Evolutionary conservation across 2,888 invertebrate genomes (phyloP).

Genomic region (Orthosia cruda): DNA sequence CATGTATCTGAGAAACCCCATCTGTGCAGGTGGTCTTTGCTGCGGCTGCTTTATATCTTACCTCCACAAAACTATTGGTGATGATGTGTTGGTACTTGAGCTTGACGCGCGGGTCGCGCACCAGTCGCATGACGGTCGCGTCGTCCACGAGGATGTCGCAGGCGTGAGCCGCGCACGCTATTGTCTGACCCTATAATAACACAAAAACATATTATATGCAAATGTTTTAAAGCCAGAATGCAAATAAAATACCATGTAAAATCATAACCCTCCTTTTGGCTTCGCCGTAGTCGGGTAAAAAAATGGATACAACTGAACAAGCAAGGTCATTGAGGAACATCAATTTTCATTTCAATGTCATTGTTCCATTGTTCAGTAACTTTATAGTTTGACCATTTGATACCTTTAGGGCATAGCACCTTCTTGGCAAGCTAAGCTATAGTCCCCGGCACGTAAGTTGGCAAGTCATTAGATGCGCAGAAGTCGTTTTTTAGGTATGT

Average conservation of each 20-base stretch:
- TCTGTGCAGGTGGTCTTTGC: too few species aligned
- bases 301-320: too few species aligned
- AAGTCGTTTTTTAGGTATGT: too few species aligned
- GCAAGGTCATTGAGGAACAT: too few species aligned
- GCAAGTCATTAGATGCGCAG: too few species aligned
- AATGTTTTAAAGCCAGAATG: background rate
- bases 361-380: background rate
- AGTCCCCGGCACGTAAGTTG: too few species aligned
- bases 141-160: slow-evolving; percentile 99
- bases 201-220: background rate
- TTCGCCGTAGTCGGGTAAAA: too few species aligned
- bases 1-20: too few species aligned
- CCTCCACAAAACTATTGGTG: slow-evolving; percentile 99
- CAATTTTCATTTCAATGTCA: background rate
- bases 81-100: slow-evolving; percentile 99
- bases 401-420: too few species aligned
- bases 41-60: slow-evolving; percentile 77
- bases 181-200: slow-evolving; percentile 94
- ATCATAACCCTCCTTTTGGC: too few species aligned
- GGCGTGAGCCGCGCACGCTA: slow-evolving; percentile 99
- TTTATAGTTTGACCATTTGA: background rate
- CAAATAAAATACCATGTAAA: too few species aligned
- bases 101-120: slow-evolving; percentile 96
- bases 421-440: too few species aligned
- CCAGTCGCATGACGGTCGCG: slow-evolving; percentile 98